phyloP scores from a whole-genome alignment of 1,140 invertebrate species.

The Conus ventricosus region DNA sequence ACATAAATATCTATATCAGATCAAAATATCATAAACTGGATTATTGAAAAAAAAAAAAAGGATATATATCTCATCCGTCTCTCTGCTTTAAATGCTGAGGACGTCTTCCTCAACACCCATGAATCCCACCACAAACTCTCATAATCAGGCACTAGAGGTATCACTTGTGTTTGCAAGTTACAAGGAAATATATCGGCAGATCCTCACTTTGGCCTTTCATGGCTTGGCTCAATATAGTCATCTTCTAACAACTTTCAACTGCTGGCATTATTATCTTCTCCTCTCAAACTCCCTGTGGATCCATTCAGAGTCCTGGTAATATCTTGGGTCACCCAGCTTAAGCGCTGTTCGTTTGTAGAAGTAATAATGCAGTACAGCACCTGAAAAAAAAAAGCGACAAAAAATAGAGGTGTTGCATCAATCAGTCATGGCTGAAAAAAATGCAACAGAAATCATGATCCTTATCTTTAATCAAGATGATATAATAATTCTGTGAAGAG shows the following conservation, averaged over 20 bases:
- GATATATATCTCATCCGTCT: too few relatives aligned
- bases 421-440: too few relatives aligned
- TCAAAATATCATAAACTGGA: background rate
- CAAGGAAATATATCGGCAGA: background rate
- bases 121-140: background rate
- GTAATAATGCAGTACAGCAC: constrained; percentile 77
- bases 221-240: background rate
- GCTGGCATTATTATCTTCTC: constrained; percentile 56
- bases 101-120: background rate
- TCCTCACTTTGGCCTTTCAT: background rate
- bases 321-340: constrained; percentile 76
- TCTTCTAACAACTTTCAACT: background rate
- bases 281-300: constrained; percentile 75
- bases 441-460: too few relatives aligned
- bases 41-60: background rate
- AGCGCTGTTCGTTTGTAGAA: constrained; percentile 77
- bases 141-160: background rate
- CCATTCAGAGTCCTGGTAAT: constrained; percentile 77
- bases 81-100: background rate
- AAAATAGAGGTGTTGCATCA: background rate
- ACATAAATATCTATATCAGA: background rate
- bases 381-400: constrained; percentile 61
- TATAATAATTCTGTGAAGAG: too few relatives aligned
- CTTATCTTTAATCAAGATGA: too few relatives aligned
- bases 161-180: background rate